Evolutionary conservation across 2,113 vertebrate species (phyloP), one percentile per base, ranked within the genome.

Genomic region (Nannobrachium achirus): DNA sequence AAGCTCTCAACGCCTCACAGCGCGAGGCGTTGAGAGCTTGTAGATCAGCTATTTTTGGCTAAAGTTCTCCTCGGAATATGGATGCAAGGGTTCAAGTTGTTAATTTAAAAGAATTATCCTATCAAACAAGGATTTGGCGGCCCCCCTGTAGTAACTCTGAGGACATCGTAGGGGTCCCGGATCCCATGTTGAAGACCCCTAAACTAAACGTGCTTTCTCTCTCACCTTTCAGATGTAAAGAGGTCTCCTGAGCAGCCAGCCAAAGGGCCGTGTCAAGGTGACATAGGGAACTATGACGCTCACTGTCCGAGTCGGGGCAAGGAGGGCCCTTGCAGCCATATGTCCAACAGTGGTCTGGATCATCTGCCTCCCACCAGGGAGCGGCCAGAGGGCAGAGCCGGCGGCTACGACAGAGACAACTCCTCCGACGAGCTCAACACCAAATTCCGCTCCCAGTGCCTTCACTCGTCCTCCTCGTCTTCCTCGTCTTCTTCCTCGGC

Each of bases 401-500:
- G 18, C 6, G 16, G 58, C 56, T 81, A 57, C 0, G 90, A 90
- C 50, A 73, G 83, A 71, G 90, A 90, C 50, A 53, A 46, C 81
- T 92, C 92, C 55, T 94, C 93, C 0, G 92, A 93, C 10, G 92
- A 94, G 55, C 86, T 93, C 65, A 94, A 82, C 87, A 89, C 82
- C 89, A 94, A 91, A 72, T 92, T 95, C 78, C 80, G 70, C 69
- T 93, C 92, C n/a, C 92, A 92, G 74, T 89, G 48, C 13, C 90
- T 93, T 11, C 91, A 91, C 55, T 94, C 93, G 0, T 94, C 88
- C 6, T 85, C 93, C 49, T 94, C 93, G 0, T 94, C 94, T 1
- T 93, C 91, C 0, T 93, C 92, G 0, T 93, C 92, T 4, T 94
- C 93, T 0, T 92, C 93, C 60, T 95, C 93, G 0, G 88, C 93